Evolutionary conservation across 2,113 vertebrate species (phyloP).

Genomic region (Vimba vimba): DNA sequence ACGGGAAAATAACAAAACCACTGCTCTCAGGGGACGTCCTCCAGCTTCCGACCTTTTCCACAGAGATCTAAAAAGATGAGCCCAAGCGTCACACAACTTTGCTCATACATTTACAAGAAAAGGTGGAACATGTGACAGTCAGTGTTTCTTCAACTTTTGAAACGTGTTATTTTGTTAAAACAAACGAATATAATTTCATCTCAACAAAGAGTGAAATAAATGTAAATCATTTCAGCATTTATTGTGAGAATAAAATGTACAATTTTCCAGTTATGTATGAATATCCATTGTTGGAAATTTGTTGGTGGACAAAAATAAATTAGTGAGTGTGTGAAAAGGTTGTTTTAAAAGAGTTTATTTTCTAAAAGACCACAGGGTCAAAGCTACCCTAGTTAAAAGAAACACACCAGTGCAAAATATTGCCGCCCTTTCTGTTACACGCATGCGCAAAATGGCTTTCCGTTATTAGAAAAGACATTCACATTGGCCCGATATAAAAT

Average conservation of each 20-base stretch:
- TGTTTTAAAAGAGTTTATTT: not conserved
- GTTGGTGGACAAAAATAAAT: not conserved
- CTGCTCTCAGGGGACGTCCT: constrained; percentile 42
- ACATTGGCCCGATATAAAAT: not conserved
- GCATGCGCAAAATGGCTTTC: not conserved
- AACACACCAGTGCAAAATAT: not conserved
- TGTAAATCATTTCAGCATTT: not conserved
- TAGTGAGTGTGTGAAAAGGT: not conserved
- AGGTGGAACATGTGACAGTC: not conserved
- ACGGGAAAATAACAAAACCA: constrained; percentile 59
- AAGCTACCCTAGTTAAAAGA: not conserved
- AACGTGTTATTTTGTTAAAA: not conserved
- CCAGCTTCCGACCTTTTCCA: constrained; percentile 51
- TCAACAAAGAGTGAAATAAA: not conserved
- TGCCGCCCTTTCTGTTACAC: not conserved
- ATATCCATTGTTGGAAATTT: not conserved
- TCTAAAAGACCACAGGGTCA: not conserved
- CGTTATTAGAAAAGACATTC: not conserved
- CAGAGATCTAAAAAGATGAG: constrained; percentile 27
- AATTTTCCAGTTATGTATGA: too few species aligned
- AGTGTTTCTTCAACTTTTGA: not conserved
- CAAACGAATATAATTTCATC: not conserved
- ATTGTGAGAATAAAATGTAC: not conserved
- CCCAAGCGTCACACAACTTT: not conserved
- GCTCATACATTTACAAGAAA: constrained; percentile 5